A percentile compares a stretch with the other conserved stretches of the same genome.
Conservation (phyloP, 2,113 vertebrate genomes). For the Saguinus midas region DNA sequence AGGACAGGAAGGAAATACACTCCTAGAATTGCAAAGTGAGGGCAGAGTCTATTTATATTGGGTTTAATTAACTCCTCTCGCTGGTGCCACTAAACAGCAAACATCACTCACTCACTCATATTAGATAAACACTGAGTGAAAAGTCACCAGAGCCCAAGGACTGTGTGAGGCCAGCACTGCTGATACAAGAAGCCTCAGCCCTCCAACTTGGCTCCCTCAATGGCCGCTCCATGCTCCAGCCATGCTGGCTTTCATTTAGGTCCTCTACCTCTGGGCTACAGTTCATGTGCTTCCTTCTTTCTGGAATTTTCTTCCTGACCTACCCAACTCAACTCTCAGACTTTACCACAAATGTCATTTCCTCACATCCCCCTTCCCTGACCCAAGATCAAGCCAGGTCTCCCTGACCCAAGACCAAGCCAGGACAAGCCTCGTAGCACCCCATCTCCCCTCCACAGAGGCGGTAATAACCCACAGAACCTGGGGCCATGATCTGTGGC, state of each 20-base stretch:
- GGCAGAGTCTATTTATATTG: constrained; percentile 85
- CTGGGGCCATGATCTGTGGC: neutral
- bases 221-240: neutral
- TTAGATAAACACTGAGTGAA: neutral
- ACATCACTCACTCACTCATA: neutral
- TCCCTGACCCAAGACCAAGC: neutral
- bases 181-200: neutral
- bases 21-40: constrained; percentile 76
- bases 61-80: constrained; percentile 86
- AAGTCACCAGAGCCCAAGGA: neutral
- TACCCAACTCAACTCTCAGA: neutral
- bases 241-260: neutral
- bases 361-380: neutral
- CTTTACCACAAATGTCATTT: neutral
- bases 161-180: too few relatives aligned
- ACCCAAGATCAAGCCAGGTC: neutral
- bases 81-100: constrained; percentile 76
- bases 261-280: neutral
- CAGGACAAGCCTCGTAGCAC: too few relatives aligned
- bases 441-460: neutral
- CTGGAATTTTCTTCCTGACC: neutral
- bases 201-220: neutral
- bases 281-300: neutral
- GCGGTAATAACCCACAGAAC: neutral
- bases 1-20: constrained; percentile 63